These are phyloP conservation scores for Enteromius viviparus DNA, from an alignment of 2,797 vertebrate species.

Conservation along the genomic window DNA sequence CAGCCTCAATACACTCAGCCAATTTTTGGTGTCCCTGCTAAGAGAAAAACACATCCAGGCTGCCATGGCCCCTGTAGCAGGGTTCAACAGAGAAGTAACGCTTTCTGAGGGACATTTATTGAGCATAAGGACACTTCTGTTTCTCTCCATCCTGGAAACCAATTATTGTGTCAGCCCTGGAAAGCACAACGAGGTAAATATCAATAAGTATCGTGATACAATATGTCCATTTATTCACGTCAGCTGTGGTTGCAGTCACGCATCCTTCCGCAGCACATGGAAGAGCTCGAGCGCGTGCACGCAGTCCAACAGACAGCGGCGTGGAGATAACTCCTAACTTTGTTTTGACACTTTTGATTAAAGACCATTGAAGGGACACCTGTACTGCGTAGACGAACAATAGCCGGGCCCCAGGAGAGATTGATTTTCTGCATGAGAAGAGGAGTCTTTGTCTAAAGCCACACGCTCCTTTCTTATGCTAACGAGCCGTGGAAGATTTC, in stretches of 20 bases:
- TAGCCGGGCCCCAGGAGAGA: conserved; percentile 84
- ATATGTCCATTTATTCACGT: conserved; percentile 1
- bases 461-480: conserved; percentile 97
- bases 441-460: conserved; percentile 94
- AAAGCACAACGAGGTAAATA: neutral
- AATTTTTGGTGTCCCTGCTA: conserved; percentile 30
- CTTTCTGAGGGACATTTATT: conserved; percentile 47
- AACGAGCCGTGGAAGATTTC: conserved; percentile 96
- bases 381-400: conserved; percentile 85
- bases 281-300: conserved; percentile 38
- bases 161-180: conserved; percentile 11
- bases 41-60: conserved; percentile 9
- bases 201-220: conserved; percentile 6
- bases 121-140: conserved; percentile 35
- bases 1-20: conserved; percentile 41
- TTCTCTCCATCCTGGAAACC: conserved; percentile 22
- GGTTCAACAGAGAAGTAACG: conserved; percentile 24
- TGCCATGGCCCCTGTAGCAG: conserved; percentile 15
- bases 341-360: conserved; percentile 91
- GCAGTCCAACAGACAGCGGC: conserved; percentile 54
- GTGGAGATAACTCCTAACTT: conserved; percentile 86
- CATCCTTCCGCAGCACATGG: conserved; percentile 30
- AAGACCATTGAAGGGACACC: conserved; percentile 89
- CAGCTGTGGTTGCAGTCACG: neutral
- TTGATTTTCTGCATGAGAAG: conserved; percentile 89